Evolutionary conservation across 2,797 vertebrate species (phyloP), one percentile per base, ranked within the genome.

Genomic region (Myripristis jacobus): DNA sequence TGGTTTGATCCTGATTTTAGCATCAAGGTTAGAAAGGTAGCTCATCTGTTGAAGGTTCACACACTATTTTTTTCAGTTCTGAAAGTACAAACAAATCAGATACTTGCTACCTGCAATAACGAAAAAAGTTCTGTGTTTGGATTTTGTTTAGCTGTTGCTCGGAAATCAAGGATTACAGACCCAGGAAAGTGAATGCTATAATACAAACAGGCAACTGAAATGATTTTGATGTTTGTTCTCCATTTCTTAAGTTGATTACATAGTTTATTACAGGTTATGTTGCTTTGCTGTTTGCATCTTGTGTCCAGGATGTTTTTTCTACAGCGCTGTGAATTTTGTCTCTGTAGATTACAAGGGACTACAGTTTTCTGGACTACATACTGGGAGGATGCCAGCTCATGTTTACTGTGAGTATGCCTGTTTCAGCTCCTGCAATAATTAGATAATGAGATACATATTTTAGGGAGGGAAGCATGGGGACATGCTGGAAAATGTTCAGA

Each of bases 351-450:
- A 95, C 93, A 65, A 94, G 96, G 74, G 94, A 98, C 92, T 99
- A 97, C 81, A 96, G 97, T 7, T 99, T 99, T 80, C 92, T 99
- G 88, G 98, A 99, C 94, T 99, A 99, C 84, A 99, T 99, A 82
- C 89, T 99, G 66, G 97, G 98, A 59, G 98, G 98, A 81, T 98
- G 97, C 89, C 98, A 99, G 73, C 93, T 99, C 80, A 97, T 98
- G 97, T 99, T 99, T 86, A 99, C 98, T 0, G 98, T 99, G 92
- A 99, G 97, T 91, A 86, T 71, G 43, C n/a, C 31, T 11, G 15
- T 62, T 67, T 62, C 60, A 62, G 50, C 66, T 15, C 16, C 71
- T 68, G 41, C 18, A 69, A 18, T 25, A 25, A 58, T 25, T 44
- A 59, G 66, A 53, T 72, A 75, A 87, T 81, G 81, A 79, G 41